Evolutionary conservation across 2,888 invertebrate species (phyloP), one percentile per base, ranked within the genome.

Genomic region (Theristus sp.): DNA sequence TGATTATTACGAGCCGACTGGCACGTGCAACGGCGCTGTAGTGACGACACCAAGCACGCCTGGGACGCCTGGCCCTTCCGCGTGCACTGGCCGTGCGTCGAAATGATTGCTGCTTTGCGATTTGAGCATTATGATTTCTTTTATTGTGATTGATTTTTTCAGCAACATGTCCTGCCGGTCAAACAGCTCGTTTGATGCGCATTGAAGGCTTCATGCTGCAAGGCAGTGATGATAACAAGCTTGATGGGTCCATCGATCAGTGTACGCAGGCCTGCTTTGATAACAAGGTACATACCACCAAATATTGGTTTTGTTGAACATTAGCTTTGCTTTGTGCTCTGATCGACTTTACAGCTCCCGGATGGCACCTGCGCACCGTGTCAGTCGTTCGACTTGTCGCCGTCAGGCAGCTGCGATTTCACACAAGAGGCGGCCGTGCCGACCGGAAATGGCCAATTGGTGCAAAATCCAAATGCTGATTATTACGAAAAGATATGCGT

Each of bases 401-500:
- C 53, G 31, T 3, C 13, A 17, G 53, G 30, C 30, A 29, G 54
- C 22, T 62, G 62, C 30, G 10, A 62, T 30, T 59, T 71, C 47
- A 62, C 70, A 1, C 38, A 30, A 17, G 68, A 72, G 56, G 69
- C 69, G 1, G 71, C 70, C 1, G 70, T 73, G 13, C 72, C 72
- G 1, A 66, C 72, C 1, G 72, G 72, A n/a, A 70, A 68, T 56
- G 72, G 73, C 2, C 70, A 72, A 54, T 62, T 72, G 62, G 67
- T 66, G 29, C 70, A 70, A 38, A 64, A 62, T n/a, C 60, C 64
- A 1, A 66, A 67, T 13, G 63, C 67, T 1, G 67, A 66, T 31
- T 72, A 72, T 62, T 69, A 68, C 62, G 72, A 72, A 63, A 70
- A 68, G 58, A 64, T 73, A 26, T 72, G 72, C 60, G 67, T 73